Base-by-base conservation (phyloP, 2,797 vertebrate genomes). In the Eupleurogrammus muticus region DNA sequence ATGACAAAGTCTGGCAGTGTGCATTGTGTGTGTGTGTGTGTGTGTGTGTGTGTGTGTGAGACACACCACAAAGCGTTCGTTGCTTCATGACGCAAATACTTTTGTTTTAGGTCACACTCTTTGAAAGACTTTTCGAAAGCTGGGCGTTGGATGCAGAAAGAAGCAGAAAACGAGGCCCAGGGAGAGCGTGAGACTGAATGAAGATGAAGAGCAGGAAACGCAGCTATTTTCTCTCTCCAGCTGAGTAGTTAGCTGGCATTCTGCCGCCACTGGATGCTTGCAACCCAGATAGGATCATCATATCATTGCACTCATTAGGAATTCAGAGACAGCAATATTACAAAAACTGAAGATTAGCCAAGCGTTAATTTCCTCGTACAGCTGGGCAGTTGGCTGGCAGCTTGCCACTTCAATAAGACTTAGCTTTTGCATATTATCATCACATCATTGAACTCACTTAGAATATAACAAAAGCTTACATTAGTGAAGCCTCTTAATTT, bases 391-490 rank as follows among this genome's bases (percentile, higher is more conserved):
- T 75, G 54, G 50, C 54, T 81, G 82, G 85, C 72, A 75, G 57
- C 66, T 73, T 53, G 75, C 75, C 83, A 79, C 61, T 72, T 80
- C 54, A 80, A 67, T 73, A 58, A 50, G 51, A 79, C 64, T 60
- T 47, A 59, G 53, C 48, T 55, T 79, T 79, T 65, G 58, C 48
- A 65, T 53, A 70, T 82, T 81, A 81, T 87, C 65, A 50, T 59
- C 62, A 69, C 79, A 85, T 83, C 73, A 77, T 40, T 76, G 40
- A 79, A 77, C 76, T 83, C 68, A 63, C 75, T 82, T 60, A 70
- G 24, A 73, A 70, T 60, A 66, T 81, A 85, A 79, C 73, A 82
- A 81, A 80, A 57, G 52, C 73, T 73, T 67, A 83, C 73, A 85
- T 75, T 80, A 82, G 75, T 47, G 48, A 70, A 70, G 73, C 69